Evolutionary conservation across 2,113 vertebrate species (phyloP).

Genomic region (Thymallus thymallus): DNA sequence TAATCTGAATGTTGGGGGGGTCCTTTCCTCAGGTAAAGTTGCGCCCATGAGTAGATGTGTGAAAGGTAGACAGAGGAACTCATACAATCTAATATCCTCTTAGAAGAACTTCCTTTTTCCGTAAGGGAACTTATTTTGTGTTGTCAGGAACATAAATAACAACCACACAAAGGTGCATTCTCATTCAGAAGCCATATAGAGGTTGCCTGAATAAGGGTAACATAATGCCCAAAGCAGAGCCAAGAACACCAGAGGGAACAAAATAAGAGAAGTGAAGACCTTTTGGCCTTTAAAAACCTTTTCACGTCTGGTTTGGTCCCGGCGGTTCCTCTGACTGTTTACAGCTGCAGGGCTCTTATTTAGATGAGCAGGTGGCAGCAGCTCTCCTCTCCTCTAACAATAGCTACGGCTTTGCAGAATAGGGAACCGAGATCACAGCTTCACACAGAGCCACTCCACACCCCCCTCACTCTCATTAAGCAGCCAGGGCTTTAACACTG

Average conservation of each 20-base stretch:
- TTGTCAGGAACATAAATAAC: not conserved
- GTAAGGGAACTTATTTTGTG: no score
- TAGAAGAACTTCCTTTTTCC: no score
- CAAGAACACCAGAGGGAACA: not conserved
- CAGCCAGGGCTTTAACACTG: not conserved
- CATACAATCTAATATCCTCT: not conserved
- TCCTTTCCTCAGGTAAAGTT: no score
- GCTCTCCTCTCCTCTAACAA: not conserved
- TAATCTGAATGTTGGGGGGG: no score
- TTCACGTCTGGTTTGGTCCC: not conserved
- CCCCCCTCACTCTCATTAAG: not conserved
- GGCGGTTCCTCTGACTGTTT: not conserved
- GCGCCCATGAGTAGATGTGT: not conserved
- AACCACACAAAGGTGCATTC: not conserved
- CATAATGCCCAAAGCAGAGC: slow-evolving; percentile 13
- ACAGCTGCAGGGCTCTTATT: not conserved
- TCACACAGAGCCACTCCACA: not conserved
- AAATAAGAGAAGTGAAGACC: not conserved
- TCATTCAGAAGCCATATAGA: not conserved
- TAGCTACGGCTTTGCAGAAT: not conserved
- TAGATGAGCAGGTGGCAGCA: not conserved
- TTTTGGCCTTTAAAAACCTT: not conserved
- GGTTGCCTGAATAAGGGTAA: not conserved
- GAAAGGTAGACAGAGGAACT: slow-evolving; percentile 29
- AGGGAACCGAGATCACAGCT: not conserved